A percentile compares a stretch with the other conserved stretches of the same genome.
Conservation (phyloP, 2,113 vertebrate species). For the Mus pahari region DNA sequence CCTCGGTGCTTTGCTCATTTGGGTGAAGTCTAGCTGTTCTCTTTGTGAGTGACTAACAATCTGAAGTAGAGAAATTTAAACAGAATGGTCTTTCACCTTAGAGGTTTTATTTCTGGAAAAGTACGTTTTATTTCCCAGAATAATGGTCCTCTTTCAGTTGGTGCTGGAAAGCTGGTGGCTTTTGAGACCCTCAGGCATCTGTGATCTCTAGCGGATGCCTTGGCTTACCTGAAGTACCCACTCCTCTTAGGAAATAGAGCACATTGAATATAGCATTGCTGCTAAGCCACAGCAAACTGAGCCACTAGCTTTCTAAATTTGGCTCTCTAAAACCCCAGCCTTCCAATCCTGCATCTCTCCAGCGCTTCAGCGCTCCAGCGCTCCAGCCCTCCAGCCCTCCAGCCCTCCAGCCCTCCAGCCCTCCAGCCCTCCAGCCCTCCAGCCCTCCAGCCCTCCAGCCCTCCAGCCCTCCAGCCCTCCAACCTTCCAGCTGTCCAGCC, state of each 20-base stretch:
- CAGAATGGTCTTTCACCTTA: not conserved
- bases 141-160: not conserved
- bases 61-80: not conserved
- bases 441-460: not conserved
- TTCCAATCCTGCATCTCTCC: too few relatives aligned
- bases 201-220: not conserved
- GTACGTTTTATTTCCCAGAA: not conserved
- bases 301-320: not conserved
- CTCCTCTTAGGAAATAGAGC: not conserved
- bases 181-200: not conserved
- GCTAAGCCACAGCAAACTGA: not conserved
- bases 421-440: not conserved
- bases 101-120: not conserved
- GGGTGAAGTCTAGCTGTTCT: not conserved
- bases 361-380: not conserved
- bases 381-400: not conserved
- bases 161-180: not conserved
- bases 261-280: not conserved
- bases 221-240: not conserved
- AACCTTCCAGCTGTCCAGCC: not conserved
- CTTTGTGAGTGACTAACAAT: not conserved
- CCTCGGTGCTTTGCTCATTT: not conserved
- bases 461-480: not conserved
- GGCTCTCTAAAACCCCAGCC: not conserved
- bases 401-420: not conserved